Percentiles rank a stretch among this genome's conserved stretches.
These are phyloP conservation scores for Dermatemys mawii DNA, from an alignment of 2,113 vertebrate genomes.

Conservation along the genomic window DNA sequence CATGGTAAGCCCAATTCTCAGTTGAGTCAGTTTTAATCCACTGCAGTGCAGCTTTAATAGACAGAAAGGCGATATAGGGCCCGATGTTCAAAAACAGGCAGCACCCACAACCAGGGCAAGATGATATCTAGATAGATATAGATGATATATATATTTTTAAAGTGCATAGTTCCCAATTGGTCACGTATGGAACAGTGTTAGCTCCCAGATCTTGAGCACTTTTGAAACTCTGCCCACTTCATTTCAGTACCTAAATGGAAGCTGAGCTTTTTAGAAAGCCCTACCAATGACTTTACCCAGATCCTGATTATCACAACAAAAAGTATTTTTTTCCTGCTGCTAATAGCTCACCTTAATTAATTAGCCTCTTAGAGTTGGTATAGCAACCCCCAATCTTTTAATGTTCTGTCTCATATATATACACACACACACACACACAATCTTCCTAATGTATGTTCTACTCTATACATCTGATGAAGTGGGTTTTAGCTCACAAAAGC, in stretches of 20 bases:
- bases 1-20: not conserved
- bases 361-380: no score
- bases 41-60: not conserved
- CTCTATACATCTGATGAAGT: no score
- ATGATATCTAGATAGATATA: not conserved
- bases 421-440: no score
- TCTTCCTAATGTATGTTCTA: no score
- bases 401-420: no score
- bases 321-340: no score
- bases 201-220: constrained; percentile 13
- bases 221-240: constrained; percentile 35
- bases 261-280: constrained; percentile 32
- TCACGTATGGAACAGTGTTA: constrained; percentile 52
- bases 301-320: no score
- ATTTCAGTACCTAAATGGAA: constrained; percentile 35
- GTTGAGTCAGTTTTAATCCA: constrained; percentile 21
- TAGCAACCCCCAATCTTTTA: no score
- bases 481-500: no score
- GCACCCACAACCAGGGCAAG: not conserved
- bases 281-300: constrained; percentile 27
- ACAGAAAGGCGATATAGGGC: not conserved
- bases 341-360: no score
- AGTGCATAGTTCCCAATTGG: not conserved
- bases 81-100: not conserved
- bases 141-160: no score